A percentile compares a stretch with the other conserved stretches of the same genome.
Conservation (phyloP, 92 coral and sea anemone genomes). For the Zoanthus sociatus region DNA sequence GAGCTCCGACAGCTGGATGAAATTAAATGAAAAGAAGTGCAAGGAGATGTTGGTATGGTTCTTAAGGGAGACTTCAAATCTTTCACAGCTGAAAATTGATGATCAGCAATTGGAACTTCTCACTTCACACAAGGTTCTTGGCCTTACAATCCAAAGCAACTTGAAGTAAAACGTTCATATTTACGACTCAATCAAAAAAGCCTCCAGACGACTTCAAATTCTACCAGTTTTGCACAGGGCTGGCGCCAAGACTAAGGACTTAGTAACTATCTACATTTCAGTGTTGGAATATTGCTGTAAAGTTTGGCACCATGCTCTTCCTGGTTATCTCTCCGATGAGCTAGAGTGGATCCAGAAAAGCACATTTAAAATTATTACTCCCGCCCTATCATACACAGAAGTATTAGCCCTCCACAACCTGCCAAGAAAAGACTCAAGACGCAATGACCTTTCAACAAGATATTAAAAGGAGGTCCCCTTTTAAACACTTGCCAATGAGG, state of each 20-base stretch:
- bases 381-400: too few species aligned
- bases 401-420: too few species aligned
- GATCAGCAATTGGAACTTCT: constrained; percentile 56
- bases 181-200: neutral
- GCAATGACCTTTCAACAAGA: too few species aligned
- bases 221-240: constrained; percentile 35
- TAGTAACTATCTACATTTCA: too few species aligned
- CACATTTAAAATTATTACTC: too few species aligned
- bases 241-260: neutral
- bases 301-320: too few species aligned
- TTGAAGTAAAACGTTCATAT: constrained; percentile 29
- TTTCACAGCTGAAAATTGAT: constrained; percentile 35
- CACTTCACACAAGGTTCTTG: constrained; percentile 48
- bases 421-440: too few species aligned
- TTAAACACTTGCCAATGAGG: too few species aligned
- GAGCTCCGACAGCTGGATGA: constrained; percentile 53
- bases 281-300: too few species aligned
- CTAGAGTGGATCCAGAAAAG: too few species aligned
- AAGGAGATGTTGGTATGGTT: constrained; percentile 58
- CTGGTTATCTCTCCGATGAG: too few species aligned
- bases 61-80: neutral
- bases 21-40: constrained; percentile 56
- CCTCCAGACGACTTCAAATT: constrained; percentile 36
- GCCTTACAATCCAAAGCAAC: constrained; percentile 29
- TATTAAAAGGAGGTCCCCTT: too few species aligned